phyloP scores from a whole-genome alignment of 2,797 vertebrate species.

The Pteronotus mesoamericanus region DNA sequence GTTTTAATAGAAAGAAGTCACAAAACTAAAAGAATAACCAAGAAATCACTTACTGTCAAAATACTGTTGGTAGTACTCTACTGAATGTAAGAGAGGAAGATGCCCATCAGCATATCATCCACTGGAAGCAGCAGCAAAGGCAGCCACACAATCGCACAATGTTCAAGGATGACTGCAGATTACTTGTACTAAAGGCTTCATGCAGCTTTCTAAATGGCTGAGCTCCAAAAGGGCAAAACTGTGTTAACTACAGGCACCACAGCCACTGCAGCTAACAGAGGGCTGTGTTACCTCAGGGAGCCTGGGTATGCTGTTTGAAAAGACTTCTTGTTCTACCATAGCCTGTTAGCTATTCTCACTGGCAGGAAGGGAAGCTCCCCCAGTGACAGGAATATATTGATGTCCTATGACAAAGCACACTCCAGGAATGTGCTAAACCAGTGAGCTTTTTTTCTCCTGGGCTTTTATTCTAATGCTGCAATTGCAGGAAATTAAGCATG shows the following conservation, averaged over 20 bases:
- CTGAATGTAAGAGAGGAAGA: background rate
- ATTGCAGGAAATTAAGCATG: constrained; percentile 73
- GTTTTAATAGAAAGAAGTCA: background rate
- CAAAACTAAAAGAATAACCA: background rate
- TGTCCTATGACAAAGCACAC: constrained; percentile 53
- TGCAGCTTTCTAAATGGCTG: background rate
- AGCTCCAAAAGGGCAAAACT: constrained; percentile 24
- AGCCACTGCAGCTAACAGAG: background rate
- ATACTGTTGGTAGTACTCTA: background rate
- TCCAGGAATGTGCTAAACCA: constrained; percentile 58
- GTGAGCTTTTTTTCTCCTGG: constrained; percentile 60
- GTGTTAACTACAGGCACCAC: background rate
- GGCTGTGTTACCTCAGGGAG: background rate
- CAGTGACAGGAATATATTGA: background rate
- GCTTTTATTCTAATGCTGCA: constrained; percentile 53
- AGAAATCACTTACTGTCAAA: background rate
- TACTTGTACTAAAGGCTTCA: constrained; percentile 4
- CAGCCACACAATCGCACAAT: background rate
- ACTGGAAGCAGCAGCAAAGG: background rate
- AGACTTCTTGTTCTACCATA: background rate
- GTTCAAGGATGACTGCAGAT: background rate
- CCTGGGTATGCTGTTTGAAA: background rate
- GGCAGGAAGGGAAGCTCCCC: background rate
- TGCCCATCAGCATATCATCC: background rate
- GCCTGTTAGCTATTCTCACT: background rate